Evolutionary conservation across 2,113 vertebrate species (phyloP).

Genomic region (Pan troglodytes): DNA sequence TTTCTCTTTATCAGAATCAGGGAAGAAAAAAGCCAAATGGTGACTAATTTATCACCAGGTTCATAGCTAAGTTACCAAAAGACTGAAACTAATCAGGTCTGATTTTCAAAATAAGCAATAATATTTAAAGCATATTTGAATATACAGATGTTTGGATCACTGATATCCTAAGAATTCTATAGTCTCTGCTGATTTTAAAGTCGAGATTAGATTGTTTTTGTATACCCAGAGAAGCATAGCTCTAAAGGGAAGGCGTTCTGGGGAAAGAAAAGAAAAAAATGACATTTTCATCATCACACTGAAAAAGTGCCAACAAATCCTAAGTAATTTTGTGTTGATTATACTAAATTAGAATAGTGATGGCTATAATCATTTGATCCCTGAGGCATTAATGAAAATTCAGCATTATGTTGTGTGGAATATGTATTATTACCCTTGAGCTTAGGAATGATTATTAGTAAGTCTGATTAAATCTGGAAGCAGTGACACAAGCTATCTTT

Average conservation of each 20-base stretch:
- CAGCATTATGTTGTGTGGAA: conserved; percentile 70
- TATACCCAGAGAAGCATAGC: background rate
- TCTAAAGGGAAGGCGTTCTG: background rate
- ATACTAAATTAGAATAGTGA: conserved; percentile 67
- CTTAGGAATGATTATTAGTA: conserved; percentile 67
- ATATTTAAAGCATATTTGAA: background rate
- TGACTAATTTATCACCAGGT: background rate
- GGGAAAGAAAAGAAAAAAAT: background rate
- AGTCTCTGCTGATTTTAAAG: background rate
- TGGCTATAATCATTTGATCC: conserved; percentile 75
- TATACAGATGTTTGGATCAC: background rate
- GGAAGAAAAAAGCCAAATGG: background rate
- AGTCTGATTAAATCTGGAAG: conserved; percentile 78
- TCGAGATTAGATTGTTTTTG: background rate
- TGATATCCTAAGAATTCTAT: background rate
- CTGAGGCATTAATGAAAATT: conserved; percentile 73
- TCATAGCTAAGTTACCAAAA: background rate
- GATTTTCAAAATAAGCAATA: conserved; percentile 6
- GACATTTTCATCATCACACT: background rate
- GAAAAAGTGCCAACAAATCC: conserved; percentile 59
- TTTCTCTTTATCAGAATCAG: background rate
- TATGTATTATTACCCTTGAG: conserved; percentile 74
- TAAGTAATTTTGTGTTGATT: conserved; percentile 76
- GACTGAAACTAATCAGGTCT: background rate
- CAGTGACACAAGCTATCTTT: conserved; percentile 71